Evolutionary conservation across 2,113 vertebrate species (phyloP).

Genomic region (Anguilla rostrata): DNA sequence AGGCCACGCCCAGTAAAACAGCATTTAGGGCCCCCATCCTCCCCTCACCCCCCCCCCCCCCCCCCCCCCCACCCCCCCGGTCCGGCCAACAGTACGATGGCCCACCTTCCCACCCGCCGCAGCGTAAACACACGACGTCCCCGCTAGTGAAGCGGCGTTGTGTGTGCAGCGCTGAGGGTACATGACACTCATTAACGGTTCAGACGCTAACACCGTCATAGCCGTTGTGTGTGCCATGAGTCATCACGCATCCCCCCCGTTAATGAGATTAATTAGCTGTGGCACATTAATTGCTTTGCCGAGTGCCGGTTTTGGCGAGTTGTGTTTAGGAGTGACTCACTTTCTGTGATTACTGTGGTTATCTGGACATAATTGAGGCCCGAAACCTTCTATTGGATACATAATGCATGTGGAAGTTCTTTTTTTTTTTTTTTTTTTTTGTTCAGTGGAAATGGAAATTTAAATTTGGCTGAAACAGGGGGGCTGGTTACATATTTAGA

Average conservation of each 20-base stretch:
- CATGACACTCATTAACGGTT: background rate
- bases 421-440: background rate
- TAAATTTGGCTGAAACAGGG: background rate
- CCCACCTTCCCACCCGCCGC: background rate
- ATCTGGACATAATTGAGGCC: background rate
- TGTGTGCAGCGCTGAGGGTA: background rate
- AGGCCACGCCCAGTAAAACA: background rate
- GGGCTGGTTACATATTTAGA: conserved; percentile 12
- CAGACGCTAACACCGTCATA: background rate
- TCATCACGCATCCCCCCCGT: background rate
- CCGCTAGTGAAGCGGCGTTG: background rate
- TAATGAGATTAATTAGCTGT: conserved; percentile 6
- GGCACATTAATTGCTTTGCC: background rate
- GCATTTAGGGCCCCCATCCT: background rate
- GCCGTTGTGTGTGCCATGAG: background rate
- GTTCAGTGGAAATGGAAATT: background rate
- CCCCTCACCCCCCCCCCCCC: no score
- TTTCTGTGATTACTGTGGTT: background rate
- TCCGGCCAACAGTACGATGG: background rate
- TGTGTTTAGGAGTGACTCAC: background rate
- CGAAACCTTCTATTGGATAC: background rate
- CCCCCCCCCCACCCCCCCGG: no score
- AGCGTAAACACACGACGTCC: background rate
- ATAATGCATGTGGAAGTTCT: background rate
- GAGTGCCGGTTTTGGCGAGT: background rate